Percentiles rank a stretch among this genome's conserved stretches.
Evolutionary conservation across 2,888 invertebrate species (phyloP).

Genomic region (Morpho deidamia): DNA sequence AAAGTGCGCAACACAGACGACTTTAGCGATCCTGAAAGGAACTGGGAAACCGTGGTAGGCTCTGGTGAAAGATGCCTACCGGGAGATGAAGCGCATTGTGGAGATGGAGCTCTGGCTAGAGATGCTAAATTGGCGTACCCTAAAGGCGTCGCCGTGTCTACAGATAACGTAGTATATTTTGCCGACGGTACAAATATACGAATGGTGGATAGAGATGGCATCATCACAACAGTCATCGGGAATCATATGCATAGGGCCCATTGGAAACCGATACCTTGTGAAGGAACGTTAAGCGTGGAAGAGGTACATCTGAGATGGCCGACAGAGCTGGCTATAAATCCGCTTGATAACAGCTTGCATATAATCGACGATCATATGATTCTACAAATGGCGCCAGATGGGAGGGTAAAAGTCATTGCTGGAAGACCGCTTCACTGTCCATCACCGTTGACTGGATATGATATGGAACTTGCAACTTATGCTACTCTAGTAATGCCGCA

Average conservation of each 20-base stretch:
- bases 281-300: conserved; percentile 93
- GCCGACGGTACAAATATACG: conserved; percentile 97
- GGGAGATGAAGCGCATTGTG: conserved; percentile 96
- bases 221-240: conserved; percentile 94
- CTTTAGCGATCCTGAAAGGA: conserved; percentile 90
- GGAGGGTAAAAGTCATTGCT: conserved; percentile 94
- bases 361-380: conserved; percentile 98
- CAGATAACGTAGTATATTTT: conserved; percentile 94
- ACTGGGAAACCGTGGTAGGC: conserved; percentile 97
- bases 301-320: conserved; percentile 98
- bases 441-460: conserved; percentile 87
- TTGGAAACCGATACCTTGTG: conserved; percentile 96
- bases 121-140: conserved; percentile 97
- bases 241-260: conserved; percentile 96
- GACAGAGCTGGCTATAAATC: conserved; percentile 95
- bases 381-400: conserved; percentile 93
- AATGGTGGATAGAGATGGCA: conserved; percentile 94
- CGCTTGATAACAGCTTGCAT: conserved; percentile 95
- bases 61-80: conserved; percentile 96
- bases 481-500: conserved; percentile 95
- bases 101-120: conserved; percentile 94
- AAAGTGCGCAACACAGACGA: conserved; percentile 90
- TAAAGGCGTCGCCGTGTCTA: conserved; percentile 96
- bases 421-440: conserved; percentile 96
- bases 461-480: conserved; percentile 92